Evolutionary conservation across 2,888 invertebrate genomes (phyloP).

Genomic region (Mechanitis mazaeus): DNA sequence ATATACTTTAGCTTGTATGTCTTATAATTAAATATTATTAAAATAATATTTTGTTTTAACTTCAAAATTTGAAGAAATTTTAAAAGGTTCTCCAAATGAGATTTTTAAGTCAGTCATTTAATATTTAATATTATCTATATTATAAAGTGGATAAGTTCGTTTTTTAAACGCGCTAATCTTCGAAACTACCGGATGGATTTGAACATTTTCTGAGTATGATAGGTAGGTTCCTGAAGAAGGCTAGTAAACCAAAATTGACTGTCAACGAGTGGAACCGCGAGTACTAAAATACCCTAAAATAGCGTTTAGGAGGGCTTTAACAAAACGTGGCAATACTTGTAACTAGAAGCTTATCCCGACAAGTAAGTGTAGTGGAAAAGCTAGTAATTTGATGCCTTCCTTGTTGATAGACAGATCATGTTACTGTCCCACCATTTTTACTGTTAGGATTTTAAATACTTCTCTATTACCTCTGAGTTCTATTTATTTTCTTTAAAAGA

Average conservation of each 20-base stretch:
- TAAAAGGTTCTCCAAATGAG: no score
- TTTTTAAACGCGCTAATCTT: no score
- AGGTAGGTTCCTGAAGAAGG: no score
- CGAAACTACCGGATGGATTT: no score
- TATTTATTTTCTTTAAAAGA: background rate
- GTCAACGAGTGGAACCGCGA: background rate
- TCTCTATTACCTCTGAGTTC: background rate
- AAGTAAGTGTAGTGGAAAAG: constrained; percentile 26
- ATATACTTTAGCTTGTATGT: no score
- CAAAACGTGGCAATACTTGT: constrained; percentile 22
- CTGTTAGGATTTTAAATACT: constrained; percentile 23
- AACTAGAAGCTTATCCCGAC: constrained; percentile 25
- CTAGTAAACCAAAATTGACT: background rate
- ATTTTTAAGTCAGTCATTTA: no score
- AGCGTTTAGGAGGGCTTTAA: constrained; percentile 11
- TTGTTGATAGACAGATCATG: constrained; percentile 27
- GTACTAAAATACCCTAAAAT: background rate
- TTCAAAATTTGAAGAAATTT: no score
- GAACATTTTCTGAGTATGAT: no score
- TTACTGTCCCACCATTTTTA: constrained; percentile 24
- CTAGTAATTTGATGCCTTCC: constrained; percentile 25
- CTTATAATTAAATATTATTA: no score
- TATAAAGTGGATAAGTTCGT: no score
- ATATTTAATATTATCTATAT: no score
- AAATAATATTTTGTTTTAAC: no score